Evolutionary conservation across 1,140 invertebrate species (phyloP), one percentile per base, ranked within the genome.

Genomic region (Bilobella aurantiaca): DNA sequence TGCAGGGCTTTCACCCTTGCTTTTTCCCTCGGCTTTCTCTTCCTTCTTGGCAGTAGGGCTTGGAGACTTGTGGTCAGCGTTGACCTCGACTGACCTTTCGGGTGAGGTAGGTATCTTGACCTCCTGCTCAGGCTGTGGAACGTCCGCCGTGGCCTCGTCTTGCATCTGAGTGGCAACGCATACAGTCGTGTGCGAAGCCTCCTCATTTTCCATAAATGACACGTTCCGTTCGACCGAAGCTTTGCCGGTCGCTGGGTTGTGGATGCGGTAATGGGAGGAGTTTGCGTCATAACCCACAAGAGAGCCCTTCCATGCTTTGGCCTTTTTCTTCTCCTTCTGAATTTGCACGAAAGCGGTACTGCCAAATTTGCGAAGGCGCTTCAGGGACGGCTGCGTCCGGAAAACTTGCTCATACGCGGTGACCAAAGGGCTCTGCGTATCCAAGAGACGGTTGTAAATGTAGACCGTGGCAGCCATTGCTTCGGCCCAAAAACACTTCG

Each of bases 391-490:
- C 59, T 71, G 73, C 46, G 46, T 58, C 2, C 67, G 65, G 47
- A 47, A 60, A 66, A 75, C 74, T 18, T 57, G n/a, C 65, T 76
- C 71, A 63, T 73, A 71, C 68, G 32, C 76, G 32, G 64, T 74
- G 28, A 18, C 29, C n/a, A 28, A 34, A 12, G 30, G 18, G 27
- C 47, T 42, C n/a, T 61, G 27, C 3, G 21, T 21, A 30, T 59
- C 32, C 5, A 61, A 58, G 5, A 62, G n/a, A 0, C 72, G 64
- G 60, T 81, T 81, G 53, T 74, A 74, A 8, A 80, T 21, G 49
- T 75, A 73, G 28, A 61, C 67, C 0, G 69, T 67, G 27, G 67
- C 71, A 21, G 62, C 8, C 12, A 71, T 34, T 18, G 74, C 68
- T 58, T 75, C 74, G 42, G 71, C 69, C 73, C 74, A 76, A 37